Percentiles rank a stretch among this genome's conserved stretches.
These are phyloP conservation scores for Gallirallus australis DNA, from an alignment of 2,797 vertebrate species.

Conservation along the genomic window DNA sequence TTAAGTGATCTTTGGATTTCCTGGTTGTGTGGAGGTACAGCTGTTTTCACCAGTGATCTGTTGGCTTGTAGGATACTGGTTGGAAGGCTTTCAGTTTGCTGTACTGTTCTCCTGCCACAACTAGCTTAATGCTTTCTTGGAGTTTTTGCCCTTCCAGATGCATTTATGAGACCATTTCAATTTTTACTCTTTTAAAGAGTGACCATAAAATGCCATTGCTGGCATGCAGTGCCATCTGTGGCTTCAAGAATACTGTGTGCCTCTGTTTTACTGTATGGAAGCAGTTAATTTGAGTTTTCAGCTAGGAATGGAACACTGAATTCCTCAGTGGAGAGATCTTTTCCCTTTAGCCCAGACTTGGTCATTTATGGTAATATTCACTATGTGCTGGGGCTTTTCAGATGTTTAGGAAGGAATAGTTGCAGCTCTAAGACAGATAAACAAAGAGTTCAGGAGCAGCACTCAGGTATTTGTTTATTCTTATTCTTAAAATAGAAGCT, in stretches of 20 bases:
- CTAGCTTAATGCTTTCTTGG: background rate
- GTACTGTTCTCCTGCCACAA: background rate
- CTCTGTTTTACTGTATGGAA: background rate
- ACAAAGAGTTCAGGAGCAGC: background rate
- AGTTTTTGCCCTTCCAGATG: constrained; percentile 4
- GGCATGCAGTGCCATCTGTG: background rate
- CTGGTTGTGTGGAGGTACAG: background rate
- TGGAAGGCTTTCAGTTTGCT: background rate
- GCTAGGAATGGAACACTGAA: background rate
- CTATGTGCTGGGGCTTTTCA: background rate
- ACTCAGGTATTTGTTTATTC: background rate
- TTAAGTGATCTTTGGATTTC: background rate
- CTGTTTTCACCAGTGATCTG: background rate
- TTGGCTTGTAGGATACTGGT: background rate
- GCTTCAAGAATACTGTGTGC: background rate
- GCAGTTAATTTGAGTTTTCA: background rate
- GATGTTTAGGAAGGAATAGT: background rate
- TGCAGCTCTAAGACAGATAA: background rate
- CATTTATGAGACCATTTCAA: background rate
- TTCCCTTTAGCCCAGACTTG: background rate
- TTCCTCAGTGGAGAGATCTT: background rate
- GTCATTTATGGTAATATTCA: background rate
- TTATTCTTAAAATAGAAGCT: background rate
- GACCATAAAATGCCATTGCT: background rate
- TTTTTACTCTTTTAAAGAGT: background rate